Evolutionary conservation across 2,797 vertebrate species (phyloP).

Genomic region (Hemibagrus guttatus): DNA sequence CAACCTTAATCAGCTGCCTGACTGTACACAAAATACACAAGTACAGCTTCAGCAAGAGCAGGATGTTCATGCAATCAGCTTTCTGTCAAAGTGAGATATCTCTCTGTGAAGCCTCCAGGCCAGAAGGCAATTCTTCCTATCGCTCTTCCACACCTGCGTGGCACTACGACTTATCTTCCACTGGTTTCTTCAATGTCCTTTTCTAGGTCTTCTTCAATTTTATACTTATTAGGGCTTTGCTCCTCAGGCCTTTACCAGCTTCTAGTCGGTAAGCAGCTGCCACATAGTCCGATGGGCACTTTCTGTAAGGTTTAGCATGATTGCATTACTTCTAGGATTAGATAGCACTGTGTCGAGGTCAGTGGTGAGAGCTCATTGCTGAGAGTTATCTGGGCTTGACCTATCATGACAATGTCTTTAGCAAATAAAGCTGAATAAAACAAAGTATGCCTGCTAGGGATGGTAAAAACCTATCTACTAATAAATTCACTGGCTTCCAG

Average conservation of each 20-base stretch:
- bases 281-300: constrained; percentile 28
- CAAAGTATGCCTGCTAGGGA: background rate
- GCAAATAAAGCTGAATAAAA: constrained; percentile 16
- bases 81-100: constrained; percentile 48
- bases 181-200: constrained; percentile 50
- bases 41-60: constrained; percentile 34
- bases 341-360: constrained; percentile 40
- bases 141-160: constrained; percentile 59
- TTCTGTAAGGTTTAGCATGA: constrained; percentile 37
- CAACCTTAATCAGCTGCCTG: constrained; percentile 28
- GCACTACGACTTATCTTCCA: constrained; percentile 59
- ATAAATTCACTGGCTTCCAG: background rate
- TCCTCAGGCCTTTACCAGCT: constrained; percentile 39
- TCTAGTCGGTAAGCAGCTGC: constrained; percentile 27
- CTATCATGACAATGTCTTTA: background rate
- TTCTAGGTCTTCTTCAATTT: constrained; percentile 56
- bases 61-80: constrained; percentile 47
- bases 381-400: constrained; percentile 9
- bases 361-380: constrained; percentile 21
- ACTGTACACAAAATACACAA: constrained; percentile 32
- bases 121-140: constrained; percentile 58
- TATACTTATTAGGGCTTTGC: constrained; percentile 56
- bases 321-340: constrained; percentile 29
- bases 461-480: background rate
- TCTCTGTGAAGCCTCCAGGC: constrained; percentile 47